Conservation (phyloP, 2,113 vertebrate genomes). For the Hemibagrus wyckioides region DNA sequence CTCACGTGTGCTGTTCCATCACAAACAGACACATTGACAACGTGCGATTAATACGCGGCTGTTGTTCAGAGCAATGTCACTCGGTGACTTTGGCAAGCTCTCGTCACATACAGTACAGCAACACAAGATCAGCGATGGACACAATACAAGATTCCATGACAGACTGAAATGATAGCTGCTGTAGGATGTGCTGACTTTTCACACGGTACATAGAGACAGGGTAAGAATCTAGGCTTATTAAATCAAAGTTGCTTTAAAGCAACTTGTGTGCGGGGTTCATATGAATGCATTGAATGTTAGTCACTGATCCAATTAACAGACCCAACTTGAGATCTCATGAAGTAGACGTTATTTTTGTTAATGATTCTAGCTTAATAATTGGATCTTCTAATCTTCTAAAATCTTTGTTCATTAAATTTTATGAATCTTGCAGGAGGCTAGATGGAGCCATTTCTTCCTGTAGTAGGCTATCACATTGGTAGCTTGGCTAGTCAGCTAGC, state of each 20-base stretch:
- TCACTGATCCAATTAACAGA: background rate
- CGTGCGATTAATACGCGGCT: background rate
- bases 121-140: constrained; percentile 19
- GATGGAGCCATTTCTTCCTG: background rate
- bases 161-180: background rate
- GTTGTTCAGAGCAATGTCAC: constrained; percentile 36
- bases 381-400: background rate
- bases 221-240: background rate
- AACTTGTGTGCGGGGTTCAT: background rate
- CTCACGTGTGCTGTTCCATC: constrained; percentile 26
- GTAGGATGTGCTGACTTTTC: background rate
- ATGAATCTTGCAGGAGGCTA: background rate
- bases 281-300: background rate
- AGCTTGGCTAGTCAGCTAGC: background rate
- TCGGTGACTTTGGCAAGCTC: constrained; percentile 37
- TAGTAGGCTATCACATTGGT: too few species aligned
- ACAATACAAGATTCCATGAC: constrained; percentile 10
- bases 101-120: constrained; percentile 17
- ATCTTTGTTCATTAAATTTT: background rate
- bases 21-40: constrained; percentile 7
- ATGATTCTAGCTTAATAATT: background rate
- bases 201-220: background rate
- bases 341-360: background rate
- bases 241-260: background rate
- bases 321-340: background rate